phyloP scores from a whole-genome alignment of 2,888 invertebrate species.

The Andrena trimmerana region DNA sequence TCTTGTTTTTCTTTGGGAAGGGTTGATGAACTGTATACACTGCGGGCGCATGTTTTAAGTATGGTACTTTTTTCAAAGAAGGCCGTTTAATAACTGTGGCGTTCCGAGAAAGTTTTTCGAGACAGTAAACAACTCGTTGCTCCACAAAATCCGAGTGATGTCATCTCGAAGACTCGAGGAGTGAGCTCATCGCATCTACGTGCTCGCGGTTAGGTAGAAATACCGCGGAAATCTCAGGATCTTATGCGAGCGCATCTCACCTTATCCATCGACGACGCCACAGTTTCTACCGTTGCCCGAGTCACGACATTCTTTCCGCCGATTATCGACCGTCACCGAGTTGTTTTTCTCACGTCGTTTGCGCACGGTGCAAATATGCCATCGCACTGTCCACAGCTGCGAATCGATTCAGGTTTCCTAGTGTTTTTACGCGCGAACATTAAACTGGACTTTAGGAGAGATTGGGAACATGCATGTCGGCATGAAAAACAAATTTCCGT shows the following conservation, averaged over 20 bases:
- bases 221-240: slow-evolving; percentile 47
- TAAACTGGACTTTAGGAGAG: neutral
- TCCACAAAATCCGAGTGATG: slow-evolving; percentile 60
- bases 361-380: neutral
- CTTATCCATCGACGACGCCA: neutral
- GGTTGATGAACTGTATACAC: too few relatives aligned
- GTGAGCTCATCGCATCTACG: slow-evolving; percentile 69
- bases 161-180: slow-evolving; percentile 64
- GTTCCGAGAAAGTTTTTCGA: slow-evolving; percentile 26
- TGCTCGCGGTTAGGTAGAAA: slow-evolving; percentile 55
- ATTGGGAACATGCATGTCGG: neutral
- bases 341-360: slow-evolving; percentile 21
- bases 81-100: slow-evolving; percentile 13
- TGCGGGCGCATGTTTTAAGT: too few relatives aligned
- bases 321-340: slow-evolving; percentile 21
- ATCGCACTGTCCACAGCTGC: neutral
- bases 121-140: slow-evolving; percentile 60
- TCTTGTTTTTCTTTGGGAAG: too few relatives aligned
- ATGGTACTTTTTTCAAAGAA: too few relatives aligned
- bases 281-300: slow-evolving; percentile 1
- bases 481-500: neutral
- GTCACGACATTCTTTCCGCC: slow-evolving; percentile 14
- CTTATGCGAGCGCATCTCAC: slow-evolving; percentile 37
- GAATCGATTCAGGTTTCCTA: neutral
- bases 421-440: neutral